phyloP scores from a whole-genome alignment of 2,888 invertebrate genomes.

The Mayetiola destructor region DNA sequence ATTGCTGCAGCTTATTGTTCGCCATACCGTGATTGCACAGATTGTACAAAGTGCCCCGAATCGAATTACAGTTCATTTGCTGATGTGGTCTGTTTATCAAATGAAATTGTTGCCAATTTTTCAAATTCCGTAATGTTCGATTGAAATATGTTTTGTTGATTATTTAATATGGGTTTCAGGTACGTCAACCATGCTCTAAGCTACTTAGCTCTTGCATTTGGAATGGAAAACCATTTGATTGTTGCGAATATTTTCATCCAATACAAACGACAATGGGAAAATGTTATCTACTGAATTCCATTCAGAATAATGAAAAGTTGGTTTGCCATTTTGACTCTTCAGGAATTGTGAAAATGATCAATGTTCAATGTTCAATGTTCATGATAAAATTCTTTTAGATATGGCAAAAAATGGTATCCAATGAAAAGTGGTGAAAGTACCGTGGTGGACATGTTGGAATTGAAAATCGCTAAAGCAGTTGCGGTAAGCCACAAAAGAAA shows the following conservation, averaged over 20 bases:
- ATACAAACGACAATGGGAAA: conserved; percentile 45
- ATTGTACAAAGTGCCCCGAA: conserved; percentile 27
- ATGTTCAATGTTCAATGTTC: too few relatives aligned
- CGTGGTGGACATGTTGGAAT: conserved; percentile 22
- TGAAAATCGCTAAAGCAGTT: conserved; percentile 20
- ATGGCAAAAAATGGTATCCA: conserved; percentile 25
- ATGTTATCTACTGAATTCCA: conserved; percentile 47
- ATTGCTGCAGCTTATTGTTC: conserved; percentile 22
- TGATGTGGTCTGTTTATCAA: conserved; percentile 20
- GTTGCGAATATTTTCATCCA: conserved; percentile 46
- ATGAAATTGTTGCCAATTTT: background rate
- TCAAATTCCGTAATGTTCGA: background rate
- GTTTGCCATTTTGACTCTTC: too few relatives aligned
- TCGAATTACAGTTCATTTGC: conserved; percentile 24
- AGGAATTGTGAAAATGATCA: too few relatives aligned
- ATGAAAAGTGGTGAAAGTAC: conserved; percentile 23
- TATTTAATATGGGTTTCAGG: conserved; percentile 20
- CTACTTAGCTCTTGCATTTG: conserved; percentile 41
- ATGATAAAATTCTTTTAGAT: conserved; percentile 19
- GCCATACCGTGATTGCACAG: conserved; percentile 20
- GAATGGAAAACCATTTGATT: conserved; percentile 40
- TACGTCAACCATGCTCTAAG: conserved; percentile 35
- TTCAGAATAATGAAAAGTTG: conserved; percentile 41
- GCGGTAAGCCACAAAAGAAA: conserved; percentile 17
- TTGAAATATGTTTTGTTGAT: background rate